Percentiles rank a stretch among this genome's conserved stretches.
Conservation (phyloP, 2,797 vertebrate species). For the Enteromius thamalakanensis region DNA sequence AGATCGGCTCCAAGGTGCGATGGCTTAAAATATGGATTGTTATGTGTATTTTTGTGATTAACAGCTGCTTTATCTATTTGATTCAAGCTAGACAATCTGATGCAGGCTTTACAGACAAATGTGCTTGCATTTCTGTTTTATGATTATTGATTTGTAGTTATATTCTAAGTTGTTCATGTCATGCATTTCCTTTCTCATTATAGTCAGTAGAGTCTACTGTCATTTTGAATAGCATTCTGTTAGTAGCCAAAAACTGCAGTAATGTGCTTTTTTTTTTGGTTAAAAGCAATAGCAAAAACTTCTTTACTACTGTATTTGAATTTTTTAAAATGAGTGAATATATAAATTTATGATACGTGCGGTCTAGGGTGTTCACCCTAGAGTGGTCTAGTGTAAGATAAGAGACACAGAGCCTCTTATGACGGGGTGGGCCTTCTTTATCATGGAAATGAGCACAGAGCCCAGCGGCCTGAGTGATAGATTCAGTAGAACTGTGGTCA, state of each 20-base stretch:
- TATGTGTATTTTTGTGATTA: not conserved
- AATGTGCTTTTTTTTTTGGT: not conserved
- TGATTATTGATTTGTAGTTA: not conserved
- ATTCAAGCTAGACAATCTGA: not conserved
- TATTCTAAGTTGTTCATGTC: not conserved
- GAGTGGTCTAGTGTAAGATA: slow-evolving; percentile 71
- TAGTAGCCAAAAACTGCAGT: not conserved
- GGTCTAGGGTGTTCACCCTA: slow-evolving; percentile 72
- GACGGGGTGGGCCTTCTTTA: slow-evolving; percentile 72
- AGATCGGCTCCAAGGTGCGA: slow-evolving; percentile 94
- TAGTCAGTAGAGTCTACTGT: not conserved
- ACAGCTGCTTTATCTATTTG: not conserved
- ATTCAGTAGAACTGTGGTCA: slow-evolving; percentile 12
- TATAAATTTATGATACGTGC: slow-evolving; percentile 50
- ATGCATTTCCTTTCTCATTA: not conserved
- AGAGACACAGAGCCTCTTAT: slow-evolving; percentile 57
- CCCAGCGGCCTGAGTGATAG: not conserved
- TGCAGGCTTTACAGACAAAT: not conserved
- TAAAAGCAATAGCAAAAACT: not conserved
- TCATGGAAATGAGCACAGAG: slow-evolving; percentile 53
- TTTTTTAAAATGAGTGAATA: not conserved
- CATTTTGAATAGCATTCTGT: not conserved
- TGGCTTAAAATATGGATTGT: slow-evolving; percentile 8
- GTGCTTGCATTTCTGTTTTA: not conserved
- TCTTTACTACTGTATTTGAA: not conserved